phyloP scores from a whole-genome alignment of 2,113 vertebrate species.

The Platysternon megacephalum region DNA sequence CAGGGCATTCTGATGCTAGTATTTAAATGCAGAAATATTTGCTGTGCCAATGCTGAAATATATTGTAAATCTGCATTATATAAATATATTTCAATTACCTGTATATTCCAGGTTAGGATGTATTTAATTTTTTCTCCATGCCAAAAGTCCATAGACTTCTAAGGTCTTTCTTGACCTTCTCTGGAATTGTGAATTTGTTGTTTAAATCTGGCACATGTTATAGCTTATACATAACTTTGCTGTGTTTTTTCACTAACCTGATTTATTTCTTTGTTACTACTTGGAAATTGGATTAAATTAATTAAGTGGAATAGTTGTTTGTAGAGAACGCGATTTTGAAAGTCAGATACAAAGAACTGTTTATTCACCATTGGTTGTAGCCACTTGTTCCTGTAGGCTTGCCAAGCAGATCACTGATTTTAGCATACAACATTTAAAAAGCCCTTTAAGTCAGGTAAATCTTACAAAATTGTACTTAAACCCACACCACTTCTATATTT shows the following conservation, averaged over 20 bases:
- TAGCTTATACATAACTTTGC: neutral
- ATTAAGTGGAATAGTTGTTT: conserved; percentile 49
- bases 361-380: neutral
- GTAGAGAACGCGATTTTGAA: conserved; percentile 2
- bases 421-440: neutral
- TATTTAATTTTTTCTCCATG: neutral
- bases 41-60: neutral
- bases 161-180: neutral
- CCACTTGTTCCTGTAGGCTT: accelerated
- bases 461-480: neutral
- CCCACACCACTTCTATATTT: neutral
- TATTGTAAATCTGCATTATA: neutral
- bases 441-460: neutral
- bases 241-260: neutral
- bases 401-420: neutral
- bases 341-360: neutral
- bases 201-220: neutral
- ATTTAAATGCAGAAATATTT: conserved; percentile 71
- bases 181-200: neutral
- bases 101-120: neutral
- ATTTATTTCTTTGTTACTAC: conserved; percentile 23
- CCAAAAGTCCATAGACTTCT: neutral
- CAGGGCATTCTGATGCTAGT: conserved; percentile 44
- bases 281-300: conserved; percentile 45
- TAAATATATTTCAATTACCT: neutral